These are phyloP conservation scores for Bombus cullumanus DNA, from an alignment of 1,140 invertebrate genomes.

Conservation along the genomic window DNA sequence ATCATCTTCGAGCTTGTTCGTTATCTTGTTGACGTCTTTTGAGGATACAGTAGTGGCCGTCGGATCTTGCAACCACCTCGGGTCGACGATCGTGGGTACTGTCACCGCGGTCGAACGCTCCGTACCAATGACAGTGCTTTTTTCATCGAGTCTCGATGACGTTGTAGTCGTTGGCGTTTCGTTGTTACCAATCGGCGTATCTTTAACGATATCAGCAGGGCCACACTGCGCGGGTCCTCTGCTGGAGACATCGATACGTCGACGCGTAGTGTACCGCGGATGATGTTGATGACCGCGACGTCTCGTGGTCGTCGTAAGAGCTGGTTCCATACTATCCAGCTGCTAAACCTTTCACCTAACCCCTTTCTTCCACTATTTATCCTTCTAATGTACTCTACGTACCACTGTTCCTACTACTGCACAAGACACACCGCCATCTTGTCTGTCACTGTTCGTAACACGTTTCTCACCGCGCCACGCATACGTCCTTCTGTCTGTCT, in stretches of 20 bases:
- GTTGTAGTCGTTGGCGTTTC: slow-evolving; percentile 7
- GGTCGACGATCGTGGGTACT: slow-evolving; percentile 30
- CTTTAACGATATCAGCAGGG: slow-evolving; percentile 81
- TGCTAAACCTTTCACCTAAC: slow-evolving; percentile 39
- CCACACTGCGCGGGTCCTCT: slow-evolving; percentile 85
- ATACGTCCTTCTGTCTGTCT: slow-evolving; percentile 34
- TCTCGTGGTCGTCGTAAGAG: slow-evolving; percentile 83
- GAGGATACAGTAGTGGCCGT: background rate
- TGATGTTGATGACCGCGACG: slow-evolving; percentile 92
- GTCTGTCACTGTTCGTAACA: slow-evolving; percentile 73
- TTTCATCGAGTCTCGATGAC: slow-evolving; percentile 29
- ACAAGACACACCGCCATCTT: slow-evolving; percentile 80
- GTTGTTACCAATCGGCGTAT: slow-evolving; percentile 29
- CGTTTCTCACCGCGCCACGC: slow-evolving; percentile 61
- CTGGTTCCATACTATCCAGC: slow-evolving; percentile 82
- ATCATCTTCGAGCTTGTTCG: slow-evolving; percentile 1
- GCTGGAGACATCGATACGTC: slow-evolving; percentile 81
- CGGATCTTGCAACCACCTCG: slow-evolving; percentile 41
- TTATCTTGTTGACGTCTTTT: background rate
- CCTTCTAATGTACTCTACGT: slow-evolving; percentile 39
- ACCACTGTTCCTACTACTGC: slow-evolving; percentile 72
- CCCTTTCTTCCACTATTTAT: slow-evolving; percentile 9
- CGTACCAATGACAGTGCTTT: slow-evolving; percentile 30
- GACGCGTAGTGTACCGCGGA: slow-evolving; percentile 83
- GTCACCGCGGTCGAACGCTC: slow-evolving; percentile 22